Conservation (phyloP, 1,140 invertebrate genomes). For the Trichomalopsis sarcophagae region DNA sequence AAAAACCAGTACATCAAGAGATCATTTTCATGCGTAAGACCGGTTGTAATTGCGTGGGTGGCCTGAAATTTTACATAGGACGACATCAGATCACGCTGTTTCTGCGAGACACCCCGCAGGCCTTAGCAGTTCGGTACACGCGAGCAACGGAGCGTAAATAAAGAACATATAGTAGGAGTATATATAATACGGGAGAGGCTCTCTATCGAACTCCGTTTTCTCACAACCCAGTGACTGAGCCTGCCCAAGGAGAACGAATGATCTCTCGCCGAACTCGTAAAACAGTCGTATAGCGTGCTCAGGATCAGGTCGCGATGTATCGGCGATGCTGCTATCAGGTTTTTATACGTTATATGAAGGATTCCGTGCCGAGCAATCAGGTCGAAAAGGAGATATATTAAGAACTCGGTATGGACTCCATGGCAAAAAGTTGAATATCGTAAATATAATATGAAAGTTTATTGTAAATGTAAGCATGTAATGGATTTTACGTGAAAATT, state of each 20-base stretch:
- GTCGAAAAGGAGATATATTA: background rate
- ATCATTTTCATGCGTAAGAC: background rate
- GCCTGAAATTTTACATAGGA: background rate
- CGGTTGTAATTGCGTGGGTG: background rate
- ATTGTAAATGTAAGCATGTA: background rate
- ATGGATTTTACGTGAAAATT: too few species aligned
- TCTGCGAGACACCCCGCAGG: background rate
- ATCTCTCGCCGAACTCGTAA: constrained; percentile 21
- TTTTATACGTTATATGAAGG: background rate
- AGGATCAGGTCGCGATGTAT: background rate
- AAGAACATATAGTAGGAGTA: background rate
- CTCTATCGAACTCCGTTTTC: constrained; percentile 52
- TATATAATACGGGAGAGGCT: background rate
- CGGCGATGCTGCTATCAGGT: background rate
- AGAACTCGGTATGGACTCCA: background rate
- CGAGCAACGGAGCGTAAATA: constrained; percentile 20
- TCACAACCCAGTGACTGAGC: constrained; percentile 51
- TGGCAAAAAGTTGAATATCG: background rate
- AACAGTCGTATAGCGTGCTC: background rate
- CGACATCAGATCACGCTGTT: background rate
- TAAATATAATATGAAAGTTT: background rate
- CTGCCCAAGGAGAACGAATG: constrained; percentile 9
- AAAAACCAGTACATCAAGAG: background rate
- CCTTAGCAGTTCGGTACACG: background rate
- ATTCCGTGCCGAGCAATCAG: background rate